Base-by-base conservation (phyloP, 2,888 invertebrate genomes). In the Lepidocyrtoides sp. region DNA sequence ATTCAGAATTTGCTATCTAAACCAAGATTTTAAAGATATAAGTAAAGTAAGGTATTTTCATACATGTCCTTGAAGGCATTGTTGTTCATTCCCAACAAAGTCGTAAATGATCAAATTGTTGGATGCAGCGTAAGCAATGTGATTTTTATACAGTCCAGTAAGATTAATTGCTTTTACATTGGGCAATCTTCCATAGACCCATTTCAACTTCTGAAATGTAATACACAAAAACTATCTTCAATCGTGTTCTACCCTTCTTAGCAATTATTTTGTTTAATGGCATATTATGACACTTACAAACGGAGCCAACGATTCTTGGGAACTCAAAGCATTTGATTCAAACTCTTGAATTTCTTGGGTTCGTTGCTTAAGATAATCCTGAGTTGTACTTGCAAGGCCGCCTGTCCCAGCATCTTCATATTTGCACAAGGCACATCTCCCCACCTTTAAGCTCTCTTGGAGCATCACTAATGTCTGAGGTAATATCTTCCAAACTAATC, bases 41-140 rank as follows among this genome's bases (percentile, higher is more conserved):
- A n/a, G n/a, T n/a, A 69, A 2, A n/a, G 12, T 10, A 10, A 79
- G 54, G 29, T 5, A 48, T 48, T 79, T 17, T 7, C 89, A 86
- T 89, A 94, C 94, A 89, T 94, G 94, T 44, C 94, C 94, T 66
- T 93, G 94, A 17, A 94, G 92, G 60, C 93, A 92, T 7, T 91
- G 63, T 82, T 94, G 94, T 0, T 75, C 54, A 86, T 94, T 94
- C 17, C 84, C 89, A 2, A 93, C 88, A 83, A 90, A 94, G 54
- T 94, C 93, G 48, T 88, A 93, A 20, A 93, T 75, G 23, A 94
- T 77, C 26, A 94, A 72, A 48, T 91, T 85, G 51, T 94, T 94
- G 5, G 93, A 94, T 14, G 93, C 89, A 0, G 93, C 91, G 60
- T 94, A 94, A 2, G 86, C 92, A 77, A 94, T 92, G 26, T 93